phyloP scores from a whole-genome alignment of 2,888 invertebrate species.

The Andricus quercusramuli region DNA sequence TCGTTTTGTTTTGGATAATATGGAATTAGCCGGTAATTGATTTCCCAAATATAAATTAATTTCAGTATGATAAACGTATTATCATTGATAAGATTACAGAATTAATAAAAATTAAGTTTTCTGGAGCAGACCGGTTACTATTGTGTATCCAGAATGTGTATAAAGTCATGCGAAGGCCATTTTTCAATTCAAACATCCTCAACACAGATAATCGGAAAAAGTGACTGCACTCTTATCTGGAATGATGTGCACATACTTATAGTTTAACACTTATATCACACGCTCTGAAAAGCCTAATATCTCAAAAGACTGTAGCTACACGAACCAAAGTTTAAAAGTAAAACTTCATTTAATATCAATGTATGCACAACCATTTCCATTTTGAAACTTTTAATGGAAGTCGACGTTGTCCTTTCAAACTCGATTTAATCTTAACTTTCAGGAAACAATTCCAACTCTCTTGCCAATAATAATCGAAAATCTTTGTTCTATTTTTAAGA shows the following conservation, averaged over 20 bases:
- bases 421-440: constrained; percentile 27
- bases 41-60: neutral
- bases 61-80: neutral
- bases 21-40: neutral
- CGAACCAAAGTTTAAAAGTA: neutral
- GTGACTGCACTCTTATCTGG: constrained; percentile 4
- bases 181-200: constrained; percentile 8
- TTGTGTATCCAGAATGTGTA: neutral
- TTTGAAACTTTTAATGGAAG: constrained; percentile 36
- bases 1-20: neutral
- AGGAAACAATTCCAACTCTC: constrained; percentile 10
- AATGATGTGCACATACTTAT: neutral
- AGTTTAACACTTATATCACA: neutral
- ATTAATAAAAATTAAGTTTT: neutral
- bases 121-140: neutral
- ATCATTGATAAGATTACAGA: neutral
- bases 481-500: neutral
- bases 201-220: neutral
- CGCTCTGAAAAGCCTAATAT: neutral
- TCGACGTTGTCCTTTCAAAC: constrained; percentile 22
- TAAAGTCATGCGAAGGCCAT: neutral
- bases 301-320: neutral
- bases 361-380: constrained; percentile 13
- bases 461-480: constrained; percentile 10
- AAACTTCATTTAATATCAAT: constrained; percentile 13